These are phyloP conservation scores for Epistrophe eligans DNA, from an alignment of 2,888 invertebrate species.

Conservation along the genomic window DNA sequence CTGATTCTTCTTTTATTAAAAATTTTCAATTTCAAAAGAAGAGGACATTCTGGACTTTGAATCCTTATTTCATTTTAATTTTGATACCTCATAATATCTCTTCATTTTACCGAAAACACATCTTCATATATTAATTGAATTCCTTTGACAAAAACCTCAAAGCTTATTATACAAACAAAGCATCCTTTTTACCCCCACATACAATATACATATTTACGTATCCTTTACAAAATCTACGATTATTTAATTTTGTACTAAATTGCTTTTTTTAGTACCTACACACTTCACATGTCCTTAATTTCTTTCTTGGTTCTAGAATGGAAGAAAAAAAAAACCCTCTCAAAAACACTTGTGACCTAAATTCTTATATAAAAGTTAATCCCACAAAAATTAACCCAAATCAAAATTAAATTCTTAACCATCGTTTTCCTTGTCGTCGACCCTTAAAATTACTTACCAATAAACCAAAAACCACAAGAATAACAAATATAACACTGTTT, in stretches of 20 bases:
- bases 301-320: conserved; percentile 48
- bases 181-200: conserved; percentile 1
- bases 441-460: conserved; percentile 46
- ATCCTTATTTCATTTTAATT: too few relatives aligned
- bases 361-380: conserved; percentile 40
- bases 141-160: conserved; percentile 25
- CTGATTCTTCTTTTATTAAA: too few relatives aligned
- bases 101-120: not conserved
- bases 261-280: conserved; percentile 10
- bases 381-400: conserved; percentile 69
- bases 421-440: conserved; percentile 15
- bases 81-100: not conserved
- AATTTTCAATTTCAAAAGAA: too few relatives aligned
- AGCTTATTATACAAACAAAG: conserved; percentile 39
- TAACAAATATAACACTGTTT: not conserved
- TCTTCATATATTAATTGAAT: conserved; percentile 66
- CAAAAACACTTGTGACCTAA: conserved; percentile 41
- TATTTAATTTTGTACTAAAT: conserved; percentile 59
- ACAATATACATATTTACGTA: not conserved
- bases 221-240: conserved; percentile 32
- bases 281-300: conserved; percentile 31
- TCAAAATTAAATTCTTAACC: conserved; percentile 72
- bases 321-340: too few relatives aligned
- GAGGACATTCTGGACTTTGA: too few relatives aligned
- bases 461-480: conserved; percentile 27